Percentiles rank a stretch among this genome's conserved stretches.
phyloP scores from a whole-genome alignment of 2,888 invertebrate genomes.

The Ornithoptera alexandrae region DNA sequence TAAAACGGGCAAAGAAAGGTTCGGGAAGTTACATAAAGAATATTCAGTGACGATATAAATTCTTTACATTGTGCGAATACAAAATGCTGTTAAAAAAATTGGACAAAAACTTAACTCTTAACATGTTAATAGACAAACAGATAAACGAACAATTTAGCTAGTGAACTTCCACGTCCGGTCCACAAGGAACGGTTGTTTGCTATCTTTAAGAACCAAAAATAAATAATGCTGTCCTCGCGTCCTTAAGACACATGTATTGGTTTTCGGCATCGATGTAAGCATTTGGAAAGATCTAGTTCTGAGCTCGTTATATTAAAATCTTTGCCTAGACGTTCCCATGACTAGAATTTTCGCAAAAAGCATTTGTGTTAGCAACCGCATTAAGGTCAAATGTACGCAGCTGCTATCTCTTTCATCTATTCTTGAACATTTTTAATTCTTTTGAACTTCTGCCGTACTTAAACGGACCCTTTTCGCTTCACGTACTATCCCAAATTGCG shows the following conservation, averaged over 20 bases:
- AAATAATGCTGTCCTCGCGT: too few species aligned
- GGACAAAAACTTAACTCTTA: background rate
- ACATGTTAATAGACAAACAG: background rate
- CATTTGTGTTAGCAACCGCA: background rate
- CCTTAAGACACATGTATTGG: background rate
- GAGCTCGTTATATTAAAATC: background rate
- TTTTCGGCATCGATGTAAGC: background rate
- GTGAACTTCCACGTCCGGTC: background rate
- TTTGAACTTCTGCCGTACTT: background rate
- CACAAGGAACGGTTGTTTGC: background rate
- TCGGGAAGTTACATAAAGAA: slow-evolving; percentile 23
- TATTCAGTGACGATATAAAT: slow-evolving; percentile 13
- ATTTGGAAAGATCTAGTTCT: too few species aligned
- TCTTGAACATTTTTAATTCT: background rate
- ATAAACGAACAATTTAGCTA: background rate
- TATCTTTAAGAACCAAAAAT: background rate
- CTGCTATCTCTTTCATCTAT: slow-evolving; percentile 1
- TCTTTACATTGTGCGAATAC: background rate
- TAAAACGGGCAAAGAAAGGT: slow-evolving; percentile 25
- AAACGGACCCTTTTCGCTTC: background rate
- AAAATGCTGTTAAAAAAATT: background rate
- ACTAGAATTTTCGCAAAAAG: background rate
- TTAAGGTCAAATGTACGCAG: slow-evolving; percentile 3
- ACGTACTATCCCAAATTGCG: background rate
- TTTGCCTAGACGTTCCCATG: background rate